Evolutionary conservation across 2,797 vertebrate genomes (phyloP), one percentile per base, ranked within the genome.

Genomic region (Helicolenus hilgendorfi): DNA sequence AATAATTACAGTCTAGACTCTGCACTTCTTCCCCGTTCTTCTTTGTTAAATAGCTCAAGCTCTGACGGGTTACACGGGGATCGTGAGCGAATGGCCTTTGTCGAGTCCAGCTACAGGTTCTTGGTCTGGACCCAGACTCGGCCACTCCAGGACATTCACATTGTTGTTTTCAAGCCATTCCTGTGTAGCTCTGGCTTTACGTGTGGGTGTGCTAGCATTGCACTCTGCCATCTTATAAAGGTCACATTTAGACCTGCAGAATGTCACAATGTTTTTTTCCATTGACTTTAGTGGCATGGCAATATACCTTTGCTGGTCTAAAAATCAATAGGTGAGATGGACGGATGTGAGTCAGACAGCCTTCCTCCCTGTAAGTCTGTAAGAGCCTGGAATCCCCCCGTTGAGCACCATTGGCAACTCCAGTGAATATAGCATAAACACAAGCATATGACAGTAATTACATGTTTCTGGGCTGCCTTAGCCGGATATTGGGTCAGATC

Each of bases 381-480:
- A 49, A 79, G 72, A 84, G 62, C 18, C 85, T 58, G 36, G 79
- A 76, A 82, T 82, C 75, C 78, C 77, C 82, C 80, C 7, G 0
- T 63, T 31, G 67, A 84, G 79, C 73, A 24, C 60, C 53, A 78
- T 64, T 71, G 89, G 71, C 85, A 85, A 74, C 85, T 70, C 75
- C 67, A 88, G 86, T 93, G 89, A 94, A 91, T 88, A 81, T 86
- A 85, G 85, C 81, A 88, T 93, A 89, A 95, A 93, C 85, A 81
- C 82, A 86, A 91, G 83, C 96, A 93, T 94, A 81, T 96, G 95
- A 97, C 93, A 94, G 92, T 91, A 93, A 97, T 96, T 96, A 96
- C 81, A 81, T 38, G 79, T 88, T 92, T 75, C 82, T 86, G 74
- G 74, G 84, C 91, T 75, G 84, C 83, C 77, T 87, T 85, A 68